phyloP scores from a whole-genome alignment of 2,797 vertebrate genomes.

The Adrianichthys oophorus region DNA sequence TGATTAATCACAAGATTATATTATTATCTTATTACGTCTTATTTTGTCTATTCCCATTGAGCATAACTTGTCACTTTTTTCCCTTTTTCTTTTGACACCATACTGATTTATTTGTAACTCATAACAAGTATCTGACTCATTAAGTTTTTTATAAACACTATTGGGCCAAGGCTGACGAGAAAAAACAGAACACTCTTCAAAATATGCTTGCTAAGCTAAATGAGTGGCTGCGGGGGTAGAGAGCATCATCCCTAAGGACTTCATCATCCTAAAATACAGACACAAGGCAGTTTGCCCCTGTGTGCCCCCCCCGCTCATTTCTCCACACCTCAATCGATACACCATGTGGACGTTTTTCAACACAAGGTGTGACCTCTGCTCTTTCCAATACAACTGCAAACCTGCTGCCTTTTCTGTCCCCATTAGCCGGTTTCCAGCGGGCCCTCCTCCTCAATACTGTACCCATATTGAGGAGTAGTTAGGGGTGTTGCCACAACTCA shows the following conservation, averaged over 20 bases:
- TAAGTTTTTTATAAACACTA: too few relatives aligned
- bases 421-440: conserved; percentile 42
- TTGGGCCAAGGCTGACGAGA: too few relatives aligned
- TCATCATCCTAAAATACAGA: conserved; percentile 12
- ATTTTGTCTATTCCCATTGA: too few relatives aligned
- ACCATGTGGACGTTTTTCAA: conserved; percentile 25
- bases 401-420: conserved; percentile 49
- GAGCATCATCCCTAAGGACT: conserved; percentile 7
- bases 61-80: too few relatives aligned
- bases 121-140: too few relatives aligned
- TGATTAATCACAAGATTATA: too few relatives aligned
- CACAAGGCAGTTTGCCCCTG: conserved; percentile 10
- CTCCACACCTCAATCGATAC: conserved; percentile 25
- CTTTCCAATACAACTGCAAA: conserved; percentile 37
- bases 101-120: too few relatives aligned
- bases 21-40: too few relatives aligned
- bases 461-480: conserved; percentile 27
- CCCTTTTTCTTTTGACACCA: too few relatives aligned
- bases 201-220: conserved; percentile 3
- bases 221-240: conserved; percentile 18
- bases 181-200: too few relatives aligned
- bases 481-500: conserved; percentile 63
- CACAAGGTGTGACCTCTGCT: conserved; percentile 16
- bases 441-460: conserved; percentile 35
- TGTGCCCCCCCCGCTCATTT: conserved; percentile 36